Evolutionary conservation across 2,888 invertebrate species (phyloP), one percentile per base, ranked within the genome.

Genomic region (Leptogaster cylindrica): DNA sequence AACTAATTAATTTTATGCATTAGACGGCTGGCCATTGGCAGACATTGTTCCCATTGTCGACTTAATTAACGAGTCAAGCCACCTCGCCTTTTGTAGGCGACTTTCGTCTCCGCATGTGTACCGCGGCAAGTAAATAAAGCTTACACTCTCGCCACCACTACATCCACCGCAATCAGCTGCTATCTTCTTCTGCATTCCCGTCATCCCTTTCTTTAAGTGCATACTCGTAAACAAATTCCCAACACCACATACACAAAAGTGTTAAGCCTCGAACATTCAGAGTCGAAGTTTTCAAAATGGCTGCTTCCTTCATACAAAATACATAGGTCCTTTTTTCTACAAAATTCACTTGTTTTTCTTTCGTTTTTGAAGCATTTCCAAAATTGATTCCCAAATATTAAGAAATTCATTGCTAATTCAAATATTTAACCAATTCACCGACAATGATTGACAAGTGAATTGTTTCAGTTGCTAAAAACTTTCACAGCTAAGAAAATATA

Each of bases 271-370:
- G 33, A 28, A 48, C 12, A 14, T 44, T 16, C 28, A 51, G n/a
- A n/a, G n/a, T n/a, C n/a, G n/a, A n/a, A n/a, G 41, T 65, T 65
- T 44, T 84, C 84, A 84, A 84, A 84, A 84, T 84, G 84, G 84
- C 84, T 83, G 84, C 83, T 83, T 83, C 82, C 83, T 82, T 83
- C 81, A 46, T 55, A 58, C 51, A 67, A 61, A 68, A 67, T 68
- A 70, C 83, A 63, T 69, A 71, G 70, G 68, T 67, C 61, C 41
- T 65, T 61, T 55, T 64, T 65, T 66, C 69, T 72, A 48, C 20
- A 64, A 48, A 28, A 48, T 48, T 64, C 48, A 48, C 48, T 48
- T 46, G 31, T 64, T 64, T 51, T 58, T 44, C 52, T 46, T 66
- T 20, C 7, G 44, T 44, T 64, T 64, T 46, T 27, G 28, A 20